Evolutionary conservation across 2,888 invertebrate species (phyloP), one percentile per base, ranked within the genome.

Genomic region (Apamea epomidion): DNA sequence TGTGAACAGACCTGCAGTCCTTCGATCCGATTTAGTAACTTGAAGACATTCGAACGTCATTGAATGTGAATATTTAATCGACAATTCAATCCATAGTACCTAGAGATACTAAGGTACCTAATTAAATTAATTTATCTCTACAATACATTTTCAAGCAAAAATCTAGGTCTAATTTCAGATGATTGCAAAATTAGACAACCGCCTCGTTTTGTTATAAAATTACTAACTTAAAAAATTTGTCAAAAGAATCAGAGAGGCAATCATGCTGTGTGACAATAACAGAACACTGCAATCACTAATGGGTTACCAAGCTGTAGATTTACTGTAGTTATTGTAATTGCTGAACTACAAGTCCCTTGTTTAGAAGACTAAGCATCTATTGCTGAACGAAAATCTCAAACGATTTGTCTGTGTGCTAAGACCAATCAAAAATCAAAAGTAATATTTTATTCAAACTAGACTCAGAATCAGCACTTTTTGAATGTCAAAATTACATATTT

Each of bases 41-140:
- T 42, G 18, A 80, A 18, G 21, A 48, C 37, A 73, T 29, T 80
- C 75, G 45, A 58, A n/a, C 37, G 16, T 58, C 18, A 48, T 37
- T 67, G 6, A 71, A 32, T 16, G 54, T 32, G 6, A 32, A 54
- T 16, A 70, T 51, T 21, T 37, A 32, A 37, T 65, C 2, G 12
- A 14, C 14, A 7, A 25, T 21, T 32, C 0, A 5, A 67, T 37
- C 37, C 7, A 12, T 25, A 21, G 1, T 6, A 65, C 12, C 8
- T 32, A 32, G 4, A 6, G 37, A 37, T 60, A 21, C 21, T 18
- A 2, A n/a, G 67, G 10, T 10, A 32, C 32, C 32, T 32, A 69
- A 10, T 21, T 48, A 29, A 48, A 70, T 18, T 14, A 1, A 29
- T 48, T 69, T 48, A 48, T 48, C 4, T 21, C 21, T 21, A 29